Conservation (phyloP, 2,797 vertebrate species). For the Hirundo rustica region DNA sequence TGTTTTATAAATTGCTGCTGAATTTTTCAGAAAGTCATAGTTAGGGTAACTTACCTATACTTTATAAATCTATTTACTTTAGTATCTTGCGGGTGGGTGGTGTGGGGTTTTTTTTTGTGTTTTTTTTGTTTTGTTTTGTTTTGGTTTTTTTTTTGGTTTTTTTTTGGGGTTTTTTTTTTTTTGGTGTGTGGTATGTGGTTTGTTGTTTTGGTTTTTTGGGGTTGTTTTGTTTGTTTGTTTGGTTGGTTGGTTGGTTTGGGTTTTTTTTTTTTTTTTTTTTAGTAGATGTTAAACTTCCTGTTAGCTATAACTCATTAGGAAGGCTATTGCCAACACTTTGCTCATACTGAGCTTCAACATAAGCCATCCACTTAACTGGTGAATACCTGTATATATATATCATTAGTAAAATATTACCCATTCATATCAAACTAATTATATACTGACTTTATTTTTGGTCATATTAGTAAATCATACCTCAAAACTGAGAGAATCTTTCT, state of each 20-base stretch:
- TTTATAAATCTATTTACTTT: background rate
- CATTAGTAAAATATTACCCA: background rate
- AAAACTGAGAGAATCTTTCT: background rate
- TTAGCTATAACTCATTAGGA: background rate
- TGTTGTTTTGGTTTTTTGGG: no score
- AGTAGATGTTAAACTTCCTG: background rate
- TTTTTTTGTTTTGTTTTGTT: no score
- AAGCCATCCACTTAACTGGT: slow-evolving; percentile 9
- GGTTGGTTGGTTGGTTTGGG: no score
- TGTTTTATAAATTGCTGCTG: background rate
- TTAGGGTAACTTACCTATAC: background rate
- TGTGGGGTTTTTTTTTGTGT: no score
- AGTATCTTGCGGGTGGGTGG: no score
- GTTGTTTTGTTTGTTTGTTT: no score
- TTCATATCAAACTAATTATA: background rate
- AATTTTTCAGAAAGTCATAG: background rate
- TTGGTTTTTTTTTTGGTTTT: no score
- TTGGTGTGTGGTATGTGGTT: no score
- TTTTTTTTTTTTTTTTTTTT: no score
- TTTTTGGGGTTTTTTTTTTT: no score
- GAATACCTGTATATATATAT: background rate
- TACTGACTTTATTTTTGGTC: background rate
- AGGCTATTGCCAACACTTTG: background rate
- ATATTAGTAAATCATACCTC: background rate
- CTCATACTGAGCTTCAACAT: background rate